phyloP scores from a whole-genome alignment of 2,888 invertebrate genomes.

The Tetropium fuscum region DNA sequence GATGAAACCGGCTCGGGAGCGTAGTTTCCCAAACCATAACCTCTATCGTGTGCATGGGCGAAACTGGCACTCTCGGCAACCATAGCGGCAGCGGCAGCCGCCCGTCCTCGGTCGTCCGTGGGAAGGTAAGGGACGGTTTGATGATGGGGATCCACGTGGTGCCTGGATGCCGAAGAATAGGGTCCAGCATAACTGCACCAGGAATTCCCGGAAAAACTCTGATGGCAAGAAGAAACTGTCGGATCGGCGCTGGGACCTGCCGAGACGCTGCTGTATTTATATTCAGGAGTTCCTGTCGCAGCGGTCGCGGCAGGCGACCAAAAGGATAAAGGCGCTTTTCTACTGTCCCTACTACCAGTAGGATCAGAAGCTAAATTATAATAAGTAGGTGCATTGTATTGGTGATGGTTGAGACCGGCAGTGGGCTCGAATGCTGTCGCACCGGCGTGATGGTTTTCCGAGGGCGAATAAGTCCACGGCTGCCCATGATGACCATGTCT shows the following conservation, averaged over 20 bases:
- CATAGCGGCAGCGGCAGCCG: conserved; percentile 69
- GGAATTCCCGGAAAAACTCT: conserved; percentile 76
- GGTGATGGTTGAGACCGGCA: conserved; percentile 73
- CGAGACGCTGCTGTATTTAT: conserved; percentile 70
- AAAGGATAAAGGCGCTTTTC: conserved; percentile 73
- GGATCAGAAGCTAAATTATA: conserved; percentile 79
- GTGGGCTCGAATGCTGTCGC: conserved; percentile 71
- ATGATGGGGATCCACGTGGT: conserved; percentile 70
- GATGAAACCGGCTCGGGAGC: conserved; percentile 79
- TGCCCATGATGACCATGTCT: conserved; percentile 78
- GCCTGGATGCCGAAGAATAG: conserved; percentile 71
- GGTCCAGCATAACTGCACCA: conserved; percentile 79
- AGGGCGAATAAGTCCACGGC: conserved; percentile 82
- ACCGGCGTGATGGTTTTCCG: conserved; percentile 68
- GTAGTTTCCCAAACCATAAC: conserved; percentile 82
- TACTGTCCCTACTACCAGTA: conserved; percentile 72
- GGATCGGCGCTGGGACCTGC: conserved; percentile 68
- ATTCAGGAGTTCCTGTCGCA: conserved; percentile 71
- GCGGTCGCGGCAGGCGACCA: conserved; percentile 76
- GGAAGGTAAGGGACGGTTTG: conserved; percentile 76
- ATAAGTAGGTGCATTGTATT: conserved; percentile 81
- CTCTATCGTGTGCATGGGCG: conserved; percentile 73
- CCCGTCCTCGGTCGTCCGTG: conserved; percentile 77
- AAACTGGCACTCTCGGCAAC: conserved; percentile 73
- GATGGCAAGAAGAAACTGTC: conserved; percentile 73